Evolutionary conservation across 2,113 vertebrate species (phyloP), one percentile per base, ranked within the genome.

Genomic region (Gasterosteus nipponicus): DNA sequence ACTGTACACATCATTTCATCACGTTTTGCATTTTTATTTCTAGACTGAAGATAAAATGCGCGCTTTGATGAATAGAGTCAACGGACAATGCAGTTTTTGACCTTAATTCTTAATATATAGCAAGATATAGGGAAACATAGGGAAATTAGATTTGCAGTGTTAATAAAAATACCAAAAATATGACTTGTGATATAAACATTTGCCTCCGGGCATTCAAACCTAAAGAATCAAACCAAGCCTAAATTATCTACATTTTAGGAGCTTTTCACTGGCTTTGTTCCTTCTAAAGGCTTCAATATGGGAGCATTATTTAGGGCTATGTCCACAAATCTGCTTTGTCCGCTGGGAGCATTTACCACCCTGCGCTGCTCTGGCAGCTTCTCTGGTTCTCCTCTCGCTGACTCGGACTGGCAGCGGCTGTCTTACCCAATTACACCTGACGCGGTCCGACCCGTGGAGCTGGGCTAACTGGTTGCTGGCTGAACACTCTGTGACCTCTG

Each of bases 381-480:
- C 86, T 90, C 93, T 93, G 90, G 87, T 75, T 91, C 80, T 87
- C 67, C 82, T 91, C 88, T 69, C 14, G 73, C 84, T 93, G 89
- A 93, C 90, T 35, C 90, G 86, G 81, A 89, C 81, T 91, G 91
- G 90, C 90, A 89, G 89, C 62, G 69, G 73, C 86, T 86, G 89
- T 89, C 93, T 87, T 65, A 83, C 75, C 77, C 82, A 93, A 93
- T 93, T 93, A 92, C 85, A 84, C 47, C 74, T 84, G 91, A 93
- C 44, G 75, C 84, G 76, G 75, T 80, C 69, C 88, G 91, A 93
- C 88, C 91, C 68, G 58, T 53, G 35, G 69, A 73, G 71, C 81
- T 74, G 75, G 79, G 82, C 83, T 85, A 84, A 74, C 75, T 75
- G 87, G 75, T 59, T 73, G 73, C 78, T 84, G 77, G 68, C 80